Conservation (phyloP, 1,140 invertebrate species). For the Ericerus pela region DNA sequence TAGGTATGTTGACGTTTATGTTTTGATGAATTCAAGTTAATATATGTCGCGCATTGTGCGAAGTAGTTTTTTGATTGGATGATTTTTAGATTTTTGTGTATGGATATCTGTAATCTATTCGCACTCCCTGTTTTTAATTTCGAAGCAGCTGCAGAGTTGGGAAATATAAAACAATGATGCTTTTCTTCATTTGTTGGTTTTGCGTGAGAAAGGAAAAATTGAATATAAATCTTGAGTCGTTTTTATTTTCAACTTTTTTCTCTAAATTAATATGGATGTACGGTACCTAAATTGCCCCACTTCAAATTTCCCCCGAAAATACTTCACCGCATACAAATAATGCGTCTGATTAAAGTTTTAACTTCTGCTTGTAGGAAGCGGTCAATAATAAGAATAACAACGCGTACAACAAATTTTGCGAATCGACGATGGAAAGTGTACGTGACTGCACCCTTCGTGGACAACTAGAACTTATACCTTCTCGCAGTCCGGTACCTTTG, state of each 20-base stretch:
- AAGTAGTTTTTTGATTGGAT: too few species aligned
- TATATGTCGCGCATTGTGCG: too few species aligned
- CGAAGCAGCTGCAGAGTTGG: too few species aligned
- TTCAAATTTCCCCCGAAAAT: neutral
- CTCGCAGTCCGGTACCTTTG: conserved; percentile 62
- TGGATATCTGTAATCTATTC: too few species aligned
- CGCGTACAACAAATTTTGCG: conserved; percentile 77
- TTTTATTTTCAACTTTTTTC: neutral
- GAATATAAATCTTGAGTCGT: too few species aligned
- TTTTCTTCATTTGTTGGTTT: too few species aligned
- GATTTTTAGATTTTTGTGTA: too few species aligned
- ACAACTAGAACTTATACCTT: conserved; percentile 68
- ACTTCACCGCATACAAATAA: neutral
- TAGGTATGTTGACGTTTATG: too few species aligned
- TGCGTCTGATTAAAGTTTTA: neutral
- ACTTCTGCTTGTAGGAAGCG: conserved; percentile 48
- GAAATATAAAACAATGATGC: too few species aligned
- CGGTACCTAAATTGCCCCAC: neutral
- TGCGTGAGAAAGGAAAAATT: too few species aligned
- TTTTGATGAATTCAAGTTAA: too few species aligned
- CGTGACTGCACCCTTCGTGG: conserved; percentile 79
- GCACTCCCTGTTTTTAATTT: too few species aligned
- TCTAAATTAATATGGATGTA: neutral
- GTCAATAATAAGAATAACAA: conserved; percentile 60
- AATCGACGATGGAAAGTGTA: conserved; percentile 74